phyloP scores from a whole-genome alignment of 2,888 invertebrate species.

The Eupithecia dodoneata region DNA sequence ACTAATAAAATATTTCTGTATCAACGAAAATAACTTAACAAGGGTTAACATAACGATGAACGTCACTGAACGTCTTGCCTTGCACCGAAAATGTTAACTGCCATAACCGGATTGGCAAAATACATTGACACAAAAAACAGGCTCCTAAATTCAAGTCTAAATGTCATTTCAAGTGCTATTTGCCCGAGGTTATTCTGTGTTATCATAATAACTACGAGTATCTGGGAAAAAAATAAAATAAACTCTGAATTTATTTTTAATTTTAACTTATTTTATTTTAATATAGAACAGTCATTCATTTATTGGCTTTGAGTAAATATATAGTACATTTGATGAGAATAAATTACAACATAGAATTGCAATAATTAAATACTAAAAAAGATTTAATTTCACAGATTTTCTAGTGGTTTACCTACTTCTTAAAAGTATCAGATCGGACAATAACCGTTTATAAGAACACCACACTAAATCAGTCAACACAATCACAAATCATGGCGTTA shows the following conservation, averaged over 20 bases:
- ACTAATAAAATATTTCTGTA: too few relatives aligned
- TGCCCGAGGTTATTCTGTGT: constrained; percentile 2
- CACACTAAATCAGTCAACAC: constrained; percentile 9
- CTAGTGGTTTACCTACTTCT: neutral
- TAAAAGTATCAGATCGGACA: neutral
- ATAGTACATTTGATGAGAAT: neutral
- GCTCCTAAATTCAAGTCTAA: constrained; percentile 19
- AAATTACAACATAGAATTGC: neutral
- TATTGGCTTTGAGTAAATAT: neutral
- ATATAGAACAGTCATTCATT: constrained; percentile 20
- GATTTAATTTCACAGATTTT: neutral
- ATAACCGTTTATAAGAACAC: neutral
- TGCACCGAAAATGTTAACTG: neutral
- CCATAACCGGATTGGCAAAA: constrained; percentile 16
- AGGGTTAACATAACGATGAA: too few relatives aligned
- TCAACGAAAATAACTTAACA: too few relatives aligned
- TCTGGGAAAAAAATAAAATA: neutral
- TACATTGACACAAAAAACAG: constrained; percentile 15
- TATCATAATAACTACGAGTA: neutral
- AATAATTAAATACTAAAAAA: neutral
- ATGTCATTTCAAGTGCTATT: constrained; percentile 15
- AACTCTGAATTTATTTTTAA: neutral
- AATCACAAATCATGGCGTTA: constrained; percentile 7
- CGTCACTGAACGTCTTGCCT: neutral
- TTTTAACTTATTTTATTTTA: neutral